Evolutionary conservation across 2,888 invertebrate genomes (phyloP).

Genomic region (Acheta domesticus): DNA sequence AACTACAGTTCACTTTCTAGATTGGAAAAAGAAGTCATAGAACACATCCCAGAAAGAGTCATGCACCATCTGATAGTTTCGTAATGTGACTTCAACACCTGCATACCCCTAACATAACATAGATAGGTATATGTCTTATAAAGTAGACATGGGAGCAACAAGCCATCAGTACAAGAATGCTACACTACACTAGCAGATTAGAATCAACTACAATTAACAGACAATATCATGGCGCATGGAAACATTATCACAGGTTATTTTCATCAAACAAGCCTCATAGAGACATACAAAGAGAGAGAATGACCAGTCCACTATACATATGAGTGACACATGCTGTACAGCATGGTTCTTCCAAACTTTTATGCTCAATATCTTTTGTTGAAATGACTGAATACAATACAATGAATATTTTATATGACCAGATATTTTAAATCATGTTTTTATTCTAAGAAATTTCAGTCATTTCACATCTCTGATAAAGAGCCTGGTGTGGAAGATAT

Average conservation of each 20-base stretch:
- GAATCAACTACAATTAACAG: constrained; percentile 10
- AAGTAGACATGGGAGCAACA: constrained; percentile 18
- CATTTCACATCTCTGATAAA: not conserved
- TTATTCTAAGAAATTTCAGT: not conserved
- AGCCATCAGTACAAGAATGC: constrained; percentile 18
- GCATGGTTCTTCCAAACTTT: not conserved
- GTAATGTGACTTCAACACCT: not conserved
- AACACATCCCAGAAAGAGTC: not conserved
- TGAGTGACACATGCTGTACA: not conserved
- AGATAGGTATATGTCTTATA: not conserved
- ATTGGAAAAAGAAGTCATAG: too few species aligned
- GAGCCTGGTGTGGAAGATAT: not conserved
- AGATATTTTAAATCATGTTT: too few species aligned
- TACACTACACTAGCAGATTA: constrained; percentile 3
- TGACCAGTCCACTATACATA: not conserved
- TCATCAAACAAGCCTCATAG: constrained; percentile 2
- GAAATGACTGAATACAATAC: too few species aligned
- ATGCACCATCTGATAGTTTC: not conserved
- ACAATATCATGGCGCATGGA: not conserved
- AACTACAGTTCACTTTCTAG: too few species aligned
- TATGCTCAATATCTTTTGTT: not conserved
- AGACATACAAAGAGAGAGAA: constrained; percentile 10
- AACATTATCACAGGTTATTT: constrained; percentile 11
- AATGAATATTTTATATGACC: too few species aligned
- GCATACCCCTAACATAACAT: constrained; percentile 3